phyloP scores from a whole-genome alignment of 2,113 vertebrate species.

The Dipodomys stephensi region DNA sequence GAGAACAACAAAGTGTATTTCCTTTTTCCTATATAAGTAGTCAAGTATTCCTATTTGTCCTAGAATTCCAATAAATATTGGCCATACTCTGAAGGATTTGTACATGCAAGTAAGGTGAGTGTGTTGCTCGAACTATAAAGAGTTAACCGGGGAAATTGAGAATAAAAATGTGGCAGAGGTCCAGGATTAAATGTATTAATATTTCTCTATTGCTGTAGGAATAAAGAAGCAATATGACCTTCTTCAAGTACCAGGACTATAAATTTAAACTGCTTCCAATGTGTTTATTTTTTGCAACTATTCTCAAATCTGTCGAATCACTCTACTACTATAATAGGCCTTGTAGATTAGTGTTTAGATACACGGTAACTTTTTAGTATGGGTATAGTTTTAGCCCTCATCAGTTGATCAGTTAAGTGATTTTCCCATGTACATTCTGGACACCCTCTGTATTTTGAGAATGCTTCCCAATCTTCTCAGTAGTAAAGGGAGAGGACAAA shows the following conservation, averaged over 20 bases:
- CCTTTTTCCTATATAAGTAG: not conserved
- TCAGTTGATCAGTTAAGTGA: not conserved
- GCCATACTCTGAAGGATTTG: not conserved
- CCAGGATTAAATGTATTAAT: conserved; percentile 31
- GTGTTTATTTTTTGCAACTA: not conserved
- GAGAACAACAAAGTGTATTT: no score
- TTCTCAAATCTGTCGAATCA: conserved; percentile 31
- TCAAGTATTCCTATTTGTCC: not conserved
- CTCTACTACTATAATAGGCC: not conserved
- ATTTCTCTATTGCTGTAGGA: not conserved
- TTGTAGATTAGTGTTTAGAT: no score
- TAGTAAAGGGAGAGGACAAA: not conserved
- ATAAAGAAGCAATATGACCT: not conserved
- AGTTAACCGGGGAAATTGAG: not conserved
- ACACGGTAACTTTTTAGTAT: not conserved
- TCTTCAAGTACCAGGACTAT: conserved; percentile 8
- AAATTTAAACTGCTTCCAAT: conserved; percentile 52
- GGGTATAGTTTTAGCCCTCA: not conserved
- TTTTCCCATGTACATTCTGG: not conserved
- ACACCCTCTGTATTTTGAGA: not conserved
- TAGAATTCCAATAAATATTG: conserved; percentile 10
- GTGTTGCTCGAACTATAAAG: not conserved
- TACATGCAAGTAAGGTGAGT: not conserved
- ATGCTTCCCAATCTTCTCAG: not conserved
- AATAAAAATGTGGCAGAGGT: not conserved